Evolutionary conservation across 2,113 vertebrate genomes (phyloP), one percentile per base, ranked within the genome.

Genomic region (Pygoscelis antarcticus): DNA sequence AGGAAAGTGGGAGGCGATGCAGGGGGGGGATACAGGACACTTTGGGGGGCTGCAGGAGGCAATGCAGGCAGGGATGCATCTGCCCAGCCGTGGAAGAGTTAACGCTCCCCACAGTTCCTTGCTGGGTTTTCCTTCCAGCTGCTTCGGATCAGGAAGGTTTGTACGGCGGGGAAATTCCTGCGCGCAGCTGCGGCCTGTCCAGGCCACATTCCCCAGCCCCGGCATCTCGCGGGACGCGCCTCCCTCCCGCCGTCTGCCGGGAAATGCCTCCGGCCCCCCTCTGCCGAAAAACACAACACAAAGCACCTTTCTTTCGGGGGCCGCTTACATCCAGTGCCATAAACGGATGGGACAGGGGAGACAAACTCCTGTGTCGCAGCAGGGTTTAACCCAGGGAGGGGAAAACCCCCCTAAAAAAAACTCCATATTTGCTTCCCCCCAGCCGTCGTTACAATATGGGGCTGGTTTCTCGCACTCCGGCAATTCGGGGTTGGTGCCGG

Each of bases 111-210:
- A 6, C 77, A 44, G 95, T 84, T 91, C 89, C 97, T 90, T 82
- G 89, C 98, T 95, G 98, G 97, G 97, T 98, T 98, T 98, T 98
- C 98, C 98, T 99, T 98, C 98, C 99, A 99, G 99, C 99, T 99
- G 99, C 98, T 98, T 96, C 91, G 95, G 96, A 97, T 98, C 97
- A 97, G 36, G 95, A 97, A 92, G 97, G 97, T 98, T 96, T 98
- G 97, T 93, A 74, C 84, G 86, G 90, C 95, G 95, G 98, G 97
- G 96, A 98, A 98, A 98, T 98, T 98, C 98, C 98, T 98, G 93
- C 78, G 86, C 96, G 98, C 98, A 98, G 98, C 98, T 98, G 98
- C 97, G 86, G 80, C 96, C 97, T 66, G 97, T 97, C 94, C 96
- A 82, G 92, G 96, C 92, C 94, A 81, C 71, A 79, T 97, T 97